Evolutionary conservation across 2,113 vertebrate species (phyloP).

Genomic region (Macquaria australasica): DNA sequence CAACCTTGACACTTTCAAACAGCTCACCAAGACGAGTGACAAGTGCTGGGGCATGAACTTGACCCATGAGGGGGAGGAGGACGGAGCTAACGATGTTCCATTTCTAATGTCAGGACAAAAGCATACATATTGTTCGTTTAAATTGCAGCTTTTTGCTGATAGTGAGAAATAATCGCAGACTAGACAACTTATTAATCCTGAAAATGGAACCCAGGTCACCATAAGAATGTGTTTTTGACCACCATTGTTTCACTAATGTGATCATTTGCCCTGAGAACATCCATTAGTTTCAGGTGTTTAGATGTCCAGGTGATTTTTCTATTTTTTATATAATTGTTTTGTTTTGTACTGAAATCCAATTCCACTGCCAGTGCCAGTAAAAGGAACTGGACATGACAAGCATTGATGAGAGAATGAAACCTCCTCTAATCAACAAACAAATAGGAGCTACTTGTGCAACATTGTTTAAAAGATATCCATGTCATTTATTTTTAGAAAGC

Average conservation of each 20-base stretch:
- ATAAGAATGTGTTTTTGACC: background rate
- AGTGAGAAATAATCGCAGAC: background rate
- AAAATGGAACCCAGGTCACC: background rate
- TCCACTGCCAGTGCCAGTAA: background rate
- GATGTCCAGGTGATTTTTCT: background rate
- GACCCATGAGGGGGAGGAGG: constrained; percentile 20
- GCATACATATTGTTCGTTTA: background rate
- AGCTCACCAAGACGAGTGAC: constrained; percentile 28
- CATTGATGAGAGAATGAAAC: constrained; percentile 68
- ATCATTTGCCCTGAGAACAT: background rate
- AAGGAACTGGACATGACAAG: constrained; percentile 54
- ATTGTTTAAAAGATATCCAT: constrained; percentile 76
- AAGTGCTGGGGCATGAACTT: constrained; percentile 51
- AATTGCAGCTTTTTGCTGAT: background rate
- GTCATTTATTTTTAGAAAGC: constrained; percentile 78
- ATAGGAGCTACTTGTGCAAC: constrained; percentile 70
- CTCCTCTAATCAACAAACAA: constrained; percentile 62
- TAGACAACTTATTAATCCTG: background rate
- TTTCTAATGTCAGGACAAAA: background rate
- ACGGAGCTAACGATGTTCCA: constrained; percentile 8
- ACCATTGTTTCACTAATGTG: background rate
- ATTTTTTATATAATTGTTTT: background rate
- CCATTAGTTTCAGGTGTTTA: background rate
- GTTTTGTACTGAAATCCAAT: background rate
- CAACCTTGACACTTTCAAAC: constrained; percentile 52